phyloP scores from a whole-genome alignment of 2,113 vertebrate species.

The Oophaga pumilio region DNA sequence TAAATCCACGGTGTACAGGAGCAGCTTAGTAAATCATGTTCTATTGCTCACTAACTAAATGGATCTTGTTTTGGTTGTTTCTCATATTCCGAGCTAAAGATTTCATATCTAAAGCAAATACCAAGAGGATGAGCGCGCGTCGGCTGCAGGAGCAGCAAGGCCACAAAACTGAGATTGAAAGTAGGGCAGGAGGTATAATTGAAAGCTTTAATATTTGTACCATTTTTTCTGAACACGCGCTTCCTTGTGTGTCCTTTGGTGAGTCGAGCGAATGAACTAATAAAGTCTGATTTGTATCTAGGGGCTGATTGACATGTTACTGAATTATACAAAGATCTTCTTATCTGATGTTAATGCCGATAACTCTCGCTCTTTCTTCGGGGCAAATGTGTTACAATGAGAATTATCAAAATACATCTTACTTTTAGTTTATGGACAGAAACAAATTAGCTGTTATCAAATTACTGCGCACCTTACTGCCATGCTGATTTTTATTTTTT shows the following conservation, averaged over 20 bases:
- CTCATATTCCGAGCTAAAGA: slow-evolving; percentile 21
- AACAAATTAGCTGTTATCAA: slow-evolving; percentile 2
- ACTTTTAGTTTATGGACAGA: background rate
- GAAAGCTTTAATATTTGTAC: slow-evolving; percentile 43
- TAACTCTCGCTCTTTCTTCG: background rate
- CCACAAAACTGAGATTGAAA: slow-evolving; percentile 7
- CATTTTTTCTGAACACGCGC: background rate
- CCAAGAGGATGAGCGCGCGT: background rate
- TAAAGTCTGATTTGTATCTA: slow-evolving; percentile 30
- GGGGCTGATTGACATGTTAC: slow-evolving; percentile 42
- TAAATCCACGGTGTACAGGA: background rate
- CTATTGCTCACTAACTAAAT: background rate
- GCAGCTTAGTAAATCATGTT: slow-evolving; percentile 9
- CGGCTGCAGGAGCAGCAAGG: background rate
- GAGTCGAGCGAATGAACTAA: slow-evolving; percentile 27
- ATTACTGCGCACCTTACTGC: background rate
- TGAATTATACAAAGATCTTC: slow-evolving; percentile 30
- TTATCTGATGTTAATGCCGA: slow-evolving; percentile 15
- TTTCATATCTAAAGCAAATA: slow-evolving; percentile 42
- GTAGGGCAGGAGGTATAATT: slow-evolving; percentile 7
- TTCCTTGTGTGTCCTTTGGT: slow-evolving; percentile 28
- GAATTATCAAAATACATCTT: slow-evolving; percentile 1
- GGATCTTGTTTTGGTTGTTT: slow-evolving; percentile 29
- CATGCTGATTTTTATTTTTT: background rate
- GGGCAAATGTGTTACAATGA: background rate